phyloP scores from a whole-genome alignment of 2,797 vertebrate species.

The Mormyrops attenuatus region DNA sequence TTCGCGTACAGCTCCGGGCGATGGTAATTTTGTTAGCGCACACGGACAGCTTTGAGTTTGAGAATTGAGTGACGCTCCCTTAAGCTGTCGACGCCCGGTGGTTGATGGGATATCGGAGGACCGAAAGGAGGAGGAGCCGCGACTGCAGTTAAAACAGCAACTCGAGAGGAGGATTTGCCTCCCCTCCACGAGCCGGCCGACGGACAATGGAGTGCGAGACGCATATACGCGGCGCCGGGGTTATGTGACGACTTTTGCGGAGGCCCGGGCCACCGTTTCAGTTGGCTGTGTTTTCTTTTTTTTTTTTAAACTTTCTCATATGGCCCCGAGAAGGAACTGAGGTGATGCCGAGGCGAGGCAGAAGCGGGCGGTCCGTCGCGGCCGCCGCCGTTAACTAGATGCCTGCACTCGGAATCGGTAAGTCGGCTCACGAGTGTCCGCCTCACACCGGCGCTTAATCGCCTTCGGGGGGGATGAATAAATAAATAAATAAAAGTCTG shows the following conservation, averaged over 20 bases:
- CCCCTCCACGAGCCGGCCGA: not conserved
- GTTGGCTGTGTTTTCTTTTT: not conserved
- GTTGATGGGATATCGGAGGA: constrained; percentile 23
- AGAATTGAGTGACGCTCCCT: constrained; percentile 24
- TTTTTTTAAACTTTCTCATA: not conserved
- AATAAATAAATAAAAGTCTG: not conserved
- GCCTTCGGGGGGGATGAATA: not conserved
- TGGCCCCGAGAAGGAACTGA: constrained; percentile 24
- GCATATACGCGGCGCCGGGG: not conserved
- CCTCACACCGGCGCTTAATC: not conserved
- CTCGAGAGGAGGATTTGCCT: not conserved
- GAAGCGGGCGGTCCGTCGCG: constrained; percentile 27
- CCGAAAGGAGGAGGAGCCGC: constrained; percentile 19
- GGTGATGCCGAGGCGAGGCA: constrained; percentile 51
- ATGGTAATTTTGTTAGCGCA: not conserved
- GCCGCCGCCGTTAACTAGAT: constrained; percentile 35
- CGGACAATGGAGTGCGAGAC: not conserved
- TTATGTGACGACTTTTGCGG: not conserved
- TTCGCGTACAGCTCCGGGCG: not conserved
- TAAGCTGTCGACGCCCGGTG: not conserved
- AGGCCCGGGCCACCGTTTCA: not conserved
- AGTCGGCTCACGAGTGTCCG: not conserved
- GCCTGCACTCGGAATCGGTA: constrained; percentile 30
- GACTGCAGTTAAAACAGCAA: not conserved
- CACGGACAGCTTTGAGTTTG: not conserved